Base-by-base conservation (phyloP, 2,113 vertebrate species). In the Megalops atlanticus region DNA sequence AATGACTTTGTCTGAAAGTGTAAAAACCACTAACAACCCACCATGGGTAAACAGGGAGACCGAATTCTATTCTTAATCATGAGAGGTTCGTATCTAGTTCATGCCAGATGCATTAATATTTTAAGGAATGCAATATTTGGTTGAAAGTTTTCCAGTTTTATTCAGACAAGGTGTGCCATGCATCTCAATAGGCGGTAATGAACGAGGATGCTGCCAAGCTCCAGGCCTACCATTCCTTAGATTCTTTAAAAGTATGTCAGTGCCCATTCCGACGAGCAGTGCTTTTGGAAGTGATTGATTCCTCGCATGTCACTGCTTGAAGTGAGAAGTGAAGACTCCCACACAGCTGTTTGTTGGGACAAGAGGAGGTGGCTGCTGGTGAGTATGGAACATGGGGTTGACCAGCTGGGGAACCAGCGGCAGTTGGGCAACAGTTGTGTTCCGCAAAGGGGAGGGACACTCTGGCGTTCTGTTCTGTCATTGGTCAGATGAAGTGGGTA, bases 351-450 rank as follows among this genome's bases (percentile, higher is more conserved):
- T 54, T 52, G 39, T 15, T 35, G 36, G n/a, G 27, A 31, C 24
- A 27, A 38, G n/a, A 11, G 16, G n/a, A 18, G 2, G 21, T 24
- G 12, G 64, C 43, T 72, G 35, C 47, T 83, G 73, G 71, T 76
- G 2, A 18, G 47, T 39, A 41, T 18, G 35, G 35, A 47, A 69
- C 12, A 31, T 76, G 78, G 73, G 11, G 35, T 40, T 36, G 68
- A 4, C 78, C 69, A 81, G 47, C 68, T 84, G 71, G 58, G 49
- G 68, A 38, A 14, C 36, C 75, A 81, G 36, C 83, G 81, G 74
- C n/a, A n/a, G n/a, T 74, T 84, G 83, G 33, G 77, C 41, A 74
- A 81, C 83, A 84, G 83, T 84, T 84, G 82, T 41, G 35, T 31
- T 78, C 39, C 36, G 69, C 54, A 76, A 21, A 31, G 68, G 78